A percentile compares a stretch with the other conserved stretches of the same genome.
These are phyloP conservation scores for Rhagonycha lutea DNA, from an alignment of 2,888 invertebrate genomes.

Conservation along the genomic window DNA sequence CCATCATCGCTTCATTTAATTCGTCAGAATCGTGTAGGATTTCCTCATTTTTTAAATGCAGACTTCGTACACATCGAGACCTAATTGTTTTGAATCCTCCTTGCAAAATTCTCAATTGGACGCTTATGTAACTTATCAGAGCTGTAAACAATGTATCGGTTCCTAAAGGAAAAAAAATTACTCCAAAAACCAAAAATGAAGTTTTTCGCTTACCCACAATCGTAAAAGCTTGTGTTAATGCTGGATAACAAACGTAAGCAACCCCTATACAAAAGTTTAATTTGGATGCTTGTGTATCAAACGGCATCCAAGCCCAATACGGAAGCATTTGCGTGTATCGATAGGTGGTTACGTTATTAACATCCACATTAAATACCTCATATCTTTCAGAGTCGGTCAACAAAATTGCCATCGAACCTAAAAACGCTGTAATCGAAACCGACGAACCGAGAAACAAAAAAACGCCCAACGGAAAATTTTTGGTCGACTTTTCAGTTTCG, in stretches of 20 bases:
- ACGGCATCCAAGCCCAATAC: slow-evolving; percentile 33
- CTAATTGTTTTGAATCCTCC: slow-evolving; percentile 40
- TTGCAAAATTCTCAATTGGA: slow-evolving; percentile 37
- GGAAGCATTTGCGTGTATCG: slow-evolving; percentile 36
- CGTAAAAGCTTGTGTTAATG: slow-evolving; percentile 28
- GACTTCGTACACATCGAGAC: slow-evolving; percentile 32
- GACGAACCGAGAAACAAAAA: slow-evolving; percentile 8
- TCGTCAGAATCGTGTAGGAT: slow-evolving; percentile 20
- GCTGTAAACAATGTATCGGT: slow-evolving; percentile 40
- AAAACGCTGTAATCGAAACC: slow-evolving; percentile 22
- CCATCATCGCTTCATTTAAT: slow-evolving; percentile 34
- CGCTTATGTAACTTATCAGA: slow-evolving; percentile 36
- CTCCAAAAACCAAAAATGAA: background rate
- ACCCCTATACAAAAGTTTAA: slow-evolving; percentile 21
- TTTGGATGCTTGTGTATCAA: slow-evolving; percentile 22
- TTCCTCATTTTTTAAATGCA: slow-evolving; percentile 17
- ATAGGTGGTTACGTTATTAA: slow-evolving; percentile 14
- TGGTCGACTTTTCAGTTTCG: slow-evolving; percentile 30
- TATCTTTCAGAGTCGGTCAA: slow-evolving; percentile 16
- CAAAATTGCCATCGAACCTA: slow-evolving; percentile 13
- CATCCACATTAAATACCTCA: background rate
- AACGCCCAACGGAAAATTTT: slow-evolving; percentile 19
- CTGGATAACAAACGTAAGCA: slow-evolving; percentile 29
- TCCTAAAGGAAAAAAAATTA: slow-evolving; percentile 25
- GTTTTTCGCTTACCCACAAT: slow-evolving; percentile 25